phyloP scores from a whole-genome alignment of 2,888 invertebrate genomes.

The Auanema freiburgensis region DNA sequence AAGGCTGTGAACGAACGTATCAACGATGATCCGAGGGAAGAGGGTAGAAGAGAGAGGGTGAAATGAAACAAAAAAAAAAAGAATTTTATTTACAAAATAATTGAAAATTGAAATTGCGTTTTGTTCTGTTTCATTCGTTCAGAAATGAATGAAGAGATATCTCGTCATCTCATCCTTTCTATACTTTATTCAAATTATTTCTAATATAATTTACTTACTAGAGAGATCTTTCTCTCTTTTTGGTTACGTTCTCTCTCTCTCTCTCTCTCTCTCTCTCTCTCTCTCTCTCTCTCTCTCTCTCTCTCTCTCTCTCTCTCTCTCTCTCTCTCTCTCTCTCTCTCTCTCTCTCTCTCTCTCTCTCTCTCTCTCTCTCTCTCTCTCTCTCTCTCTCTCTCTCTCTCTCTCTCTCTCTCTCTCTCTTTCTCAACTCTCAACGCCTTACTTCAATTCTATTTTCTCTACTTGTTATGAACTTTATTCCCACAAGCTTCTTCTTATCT shows the following conservation, averaged over 20 bases:
- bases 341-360: slow-evolving; percentile 8
- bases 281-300: slow-evolving; percentile 5
- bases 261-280: slow-evolving; percentile 13
- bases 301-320: slow-evolving; percentile 5
- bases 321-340: slow-evolving; percentile 12
- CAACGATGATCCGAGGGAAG: no score
- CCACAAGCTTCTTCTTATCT: no score
- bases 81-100: slow-evolving; percentile 2
- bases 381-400: slow-evolving; percentile 14
- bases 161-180: background rate
- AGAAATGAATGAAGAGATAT: no score
- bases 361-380: slow-evolving; percentile 1
- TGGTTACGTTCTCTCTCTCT: slow-evolving; percentile 7
- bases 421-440: no score
- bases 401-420: slow-evolving; percentile 16
- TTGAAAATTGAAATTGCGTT: background rate
- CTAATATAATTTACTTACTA: background rate
- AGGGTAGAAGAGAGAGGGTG: no score
- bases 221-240: background rate
- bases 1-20: no score
- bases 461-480: no score
- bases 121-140: background rate
- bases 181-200: slow-evolving; percentile 1
- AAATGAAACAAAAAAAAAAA: background rate
- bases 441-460: no score